Evolutionary conservation across 2,797 vertebrate species (phyloP).

Genomic region (Scolopax rusticola): DNA sequence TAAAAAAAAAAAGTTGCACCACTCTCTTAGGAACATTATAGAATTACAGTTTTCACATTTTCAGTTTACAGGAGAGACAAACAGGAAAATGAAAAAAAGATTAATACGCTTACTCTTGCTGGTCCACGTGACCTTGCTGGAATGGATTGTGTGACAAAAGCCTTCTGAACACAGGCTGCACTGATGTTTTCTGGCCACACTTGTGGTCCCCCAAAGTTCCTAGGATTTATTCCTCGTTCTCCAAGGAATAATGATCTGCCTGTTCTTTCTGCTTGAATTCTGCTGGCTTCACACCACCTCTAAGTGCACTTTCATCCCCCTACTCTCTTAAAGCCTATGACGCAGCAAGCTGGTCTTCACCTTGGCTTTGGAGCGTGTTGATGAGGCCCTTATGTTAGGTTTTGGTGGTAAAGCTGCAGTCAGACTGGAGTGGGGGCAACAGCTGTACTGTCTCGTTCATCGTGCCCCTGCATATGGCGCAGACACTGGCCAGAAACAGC

Average conservation of each 20-base stretch:
- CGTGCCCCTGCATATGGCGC: accelerated
- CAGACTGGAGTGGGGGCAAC: neutral
- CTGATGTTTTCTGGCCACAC: neutral
- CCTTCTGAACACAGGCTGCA: neutral
- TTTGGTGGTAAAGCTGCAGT: neutral
- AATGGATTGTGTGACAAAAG: neutral
- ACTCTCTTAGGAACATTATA: neutral
- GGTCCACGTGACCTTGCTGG: neutral
- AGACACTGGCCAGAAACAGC: neutral
- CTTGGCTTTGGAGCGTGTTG: neutral
- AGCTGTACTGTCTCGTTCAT: neutral
- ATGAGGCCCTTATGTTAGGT: neutral
- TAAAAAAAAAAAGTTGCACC: neutral
- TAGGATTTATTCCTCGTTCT: neutral
- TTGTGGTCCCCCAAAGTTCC: neutral
- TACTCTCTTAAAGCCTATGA: neutral
- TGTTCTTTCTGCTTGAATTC: neutral
- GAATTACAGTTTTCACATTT: neutral
- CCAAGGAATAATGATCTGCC: neutral
- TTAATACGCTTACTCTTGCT: neutral
- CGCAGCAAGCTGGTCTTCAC: neutral
- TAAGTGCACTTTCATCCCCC: neutral
- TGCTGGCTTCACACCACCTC: neutral
- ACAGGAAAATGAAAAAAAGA: neutral
- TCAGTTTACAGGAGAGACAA: neutral